These are phyloP conservation scores for Drosophila peninsularis DNA, from an alignment of 2,888 invertebrate genomes.

Conservation along the genomic window DNA sequence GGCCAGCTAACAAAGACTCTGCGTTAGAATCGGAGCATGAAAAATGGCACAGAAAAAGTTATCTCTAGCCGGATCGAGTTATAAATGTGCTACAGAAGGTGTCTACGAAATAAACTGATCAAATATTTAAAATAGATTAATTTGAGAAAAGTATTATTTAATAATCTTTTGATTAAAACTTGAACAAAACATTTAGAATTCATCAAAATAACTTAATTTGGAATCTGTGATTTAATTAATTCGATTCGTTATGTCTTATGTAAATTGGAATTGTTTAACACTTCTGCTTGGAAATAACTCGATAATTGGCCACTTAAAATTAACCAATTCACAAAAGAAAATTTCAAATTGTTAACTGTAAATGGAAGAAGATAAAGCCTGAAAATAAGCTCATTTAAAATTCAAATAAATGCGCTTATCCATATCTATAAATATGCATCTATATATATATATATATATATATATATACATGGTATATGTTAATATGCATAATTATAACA, in stretches of 20 bases:
- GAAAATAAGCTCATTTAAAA: neutral
- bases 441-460: neutral
- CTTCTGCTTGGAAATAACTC: neutral
- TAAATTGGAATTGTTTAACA: slow-evolving; percentile 7
- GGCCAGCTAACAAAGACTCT: slow-evolving; percentile 8
- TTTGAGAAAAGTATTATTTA: neutral
- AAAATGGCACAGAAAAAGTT: slow-evolving; percentile 11
- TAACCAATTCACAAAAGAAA: slow-evolving; percentile 22
- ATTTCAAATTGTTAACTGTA: slow-evolving; percentile 5
- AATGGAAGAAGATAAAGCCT: neutral
- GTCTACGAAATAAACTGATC: neutral
- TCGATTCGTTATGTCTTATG: neutral
- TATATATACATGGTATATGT: slow-evolving; percentile 2
- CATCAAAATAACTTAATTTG: neutral
- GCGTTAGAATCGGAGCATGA: slow-evolving; percentile 29
- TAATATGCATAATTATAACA: slow-evolving; percentile 25
- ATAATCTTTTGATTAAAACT: neutral
- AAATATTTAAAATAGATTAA: neutral
- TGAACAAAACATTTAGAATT: neutral
- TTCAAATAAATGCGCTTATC: slow-evolving; percentile 3
- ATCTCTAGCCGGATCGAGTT: neutral
- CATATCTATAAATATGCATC: neutral
- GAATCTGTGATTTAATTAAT: neutral
- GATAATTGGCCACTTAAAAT: slow-evolving; percentile 17
- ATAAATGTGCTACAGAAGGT: neutral